Percentiles rank a stretch among this genome's conserved stretches.
Evolutionary conservation across 2,113 vertebrate species (phyloP).

Genomic region (Capreolus pygargus): DNA sequence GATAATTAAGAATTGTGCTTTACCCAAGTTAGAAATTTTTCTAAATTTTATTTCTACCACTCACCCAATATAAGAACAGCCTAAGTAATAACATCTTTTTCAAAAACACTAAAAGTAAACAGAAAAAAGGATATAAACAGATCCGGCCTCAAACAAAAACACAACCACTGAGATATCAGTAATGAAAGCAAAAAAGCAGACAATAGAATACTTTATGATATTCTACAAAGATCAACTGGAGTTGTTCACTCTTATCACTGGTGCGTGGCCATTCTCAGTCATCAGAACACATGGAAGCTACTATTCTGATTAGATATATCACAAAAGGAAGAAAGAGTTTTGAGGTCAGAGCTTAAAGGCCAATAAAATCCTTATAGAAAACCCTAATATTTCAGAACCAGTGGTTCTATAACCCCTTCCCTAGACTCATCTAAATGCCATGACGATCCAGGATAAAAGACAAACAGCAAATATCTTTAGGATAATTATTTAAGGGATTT

Average conservation of each 20-base stretch:
- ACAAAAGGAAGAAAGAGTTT: neutral
- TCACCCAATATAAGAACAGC: neutral
- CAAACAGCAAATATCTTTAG: conserved; percentile 8
- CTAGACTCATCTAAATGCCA: neutral
- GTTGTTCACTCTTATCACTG: conserved; percentile 3
- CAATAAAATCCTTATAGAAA: neutral
- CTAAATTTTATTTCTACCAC: conserved; percentile 26
- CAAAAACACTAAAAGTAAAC: neutral
- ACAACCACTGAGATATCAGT: neutral
- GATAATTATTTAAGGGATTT: neutral
- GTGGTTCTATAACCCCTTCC: neutral
- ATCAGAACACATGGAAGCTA: neutral
- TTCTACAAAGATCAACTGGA: neutral
- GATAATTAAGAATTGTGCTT: conserved; percentile 34
- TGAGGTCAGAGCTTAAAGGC: conserved; percentile 3
- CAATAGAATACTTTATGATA: neutral
- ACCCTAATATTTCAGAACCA: neutral
- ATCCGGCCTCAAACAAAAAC: conserved; percentile 25
- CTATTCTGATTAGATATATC: neutral
- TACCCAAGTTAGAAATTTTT: neutral
- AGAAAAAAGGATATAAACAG: neutral
- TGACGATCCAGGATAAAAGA: neutral
- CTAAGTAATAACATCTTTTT: conserved; percentile 1
- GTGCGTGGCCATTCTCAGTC: neutral
- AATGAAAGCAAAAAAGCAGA: neutral